Evolutionary conservation across 2,888 invertebrate genomes (phyloP), one percentile per base, ranked within the genome.

Genomic region (Leptopterna dolabrata): DNA sequence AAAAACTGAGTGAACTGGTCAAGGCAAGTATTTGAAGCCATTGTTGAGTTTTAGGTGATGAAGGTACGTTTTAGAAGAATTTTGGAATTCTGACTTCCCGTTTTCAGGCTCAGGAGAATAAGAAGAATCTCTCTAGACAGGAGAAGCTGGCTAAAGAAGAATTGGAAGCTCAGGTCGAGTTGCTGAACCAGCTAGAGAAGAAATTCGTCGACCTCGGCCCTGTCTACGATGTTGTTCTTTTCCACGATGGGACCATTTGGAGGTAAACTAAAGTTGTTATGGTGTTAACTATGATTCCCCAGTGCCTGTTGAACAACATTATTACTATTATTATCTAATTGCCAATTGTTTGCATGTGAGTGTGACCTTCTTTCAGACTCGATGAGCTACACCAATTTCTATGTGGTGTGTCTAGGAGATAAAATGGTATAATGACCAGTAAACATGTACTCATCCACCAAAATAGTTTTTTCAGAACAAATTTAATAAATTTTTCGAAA

Each of bases 221-320:
- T 0, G 95, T 96, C 6, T 98, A 96, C 91, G 99, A 99, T 92
- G 97, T 98, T 92, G 94, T 99, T 82, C 94, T 99, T 41, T 99
- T 97, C 92, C 94, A 97, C 91, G 98, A 99, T 92, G 98, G 98
- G n/a, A 93, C 93, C 30, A 94, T 95, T 43, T 99, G 98, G 98
- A 95, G 95, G 96, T 95, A 90, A 36, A 36, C 7, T 36, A 36
- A 4, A 36, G 36, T 36, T 36, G 2, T 36, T 7, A 36, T 4
- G 36, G 2, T 36, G 91, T 88, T 87, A 43, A 90, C 71, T 55
- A 36, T 45, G 84, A 71, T 63, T 63, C 14, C 41, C 41, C 19
- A 19, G 47, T 73, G 29, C 70, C 27, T 70, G 27, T 47, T 78
- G n/a, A n/a, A n/a, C n/a, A n/a, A n/a, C n/a, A n/a, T n/a, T n/a